Percentiles rank a stretch among this genome's conserved stretches.
Conservation (phyloP, 1,140 invertebrate species). For the Drosophila tropicalis region DNA sequence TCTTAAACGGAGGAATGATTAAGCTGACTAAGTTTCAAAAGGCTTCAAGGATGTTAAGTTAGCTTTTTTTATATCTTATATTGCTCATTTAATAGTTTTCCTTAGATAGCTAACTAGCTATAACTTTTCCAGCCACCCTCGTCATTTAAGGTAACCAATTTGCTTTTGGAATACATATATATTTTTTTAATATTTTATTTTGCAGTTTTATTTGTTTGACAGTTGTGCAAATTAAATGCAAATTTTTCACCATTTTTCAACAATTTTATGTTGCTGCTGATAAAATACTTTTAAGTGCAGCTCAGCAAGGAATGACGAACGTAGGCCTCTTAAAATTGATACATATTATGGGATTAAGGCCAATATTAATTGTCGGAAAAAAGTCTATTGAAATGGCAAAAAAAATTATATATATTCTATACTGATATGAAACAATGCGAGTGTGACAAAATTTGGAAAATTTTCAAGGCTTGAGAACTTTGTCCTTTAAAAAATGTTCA, state of each 20-base stretch:
- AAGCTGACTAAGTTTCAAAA: too few species aligned
- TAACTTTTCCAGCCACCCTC: not conserved
- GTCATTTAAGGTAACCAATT: conserved; percentile 37
- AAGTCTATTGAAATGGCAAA: not conserved
- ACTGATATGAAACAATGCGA: not conserved
- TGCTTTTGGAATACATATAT: not conserved
- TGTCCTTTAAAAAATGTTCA: too few species aligned
- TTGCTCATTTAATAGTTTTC: too few species aligned
- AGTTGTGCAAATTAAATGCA: conserved; percentile 61
- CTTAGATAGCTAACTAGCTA: too few species aligned
- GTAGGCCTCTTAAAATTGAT: conserved; percentile 54
- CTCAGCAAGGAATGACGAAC: conserved; percentile 49
- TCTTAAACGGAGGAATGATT: too few species aligned
- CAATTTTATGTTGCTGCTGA: conserved; percentile 13
- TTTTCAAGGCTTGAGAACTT: too few species aligned
- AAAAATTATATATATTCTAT: not conserved
- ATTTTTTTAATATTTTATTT: not conserved
- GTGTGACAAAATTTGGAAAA: too few species aligned
- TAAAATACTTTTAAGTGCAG: conserved; percentile 63
- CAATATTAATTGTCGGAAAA: conserved; percentile 29
- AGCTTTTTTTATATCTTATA: too few species aligned
- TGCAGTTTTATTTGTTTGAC: conserved; percentile 30
- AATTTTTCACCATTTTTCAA: conserved; percentile 42
- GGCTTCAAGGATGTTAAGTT: too few species aligned
- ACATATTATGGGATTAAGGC: conserved; percentile 46